Percentiles rank a stretch among this genome's conserved stretches.
Evolutionary conservation across 1,140 invertebrate genomes (phyloP).

Genomic region (Micrasema longulum): DNA sequence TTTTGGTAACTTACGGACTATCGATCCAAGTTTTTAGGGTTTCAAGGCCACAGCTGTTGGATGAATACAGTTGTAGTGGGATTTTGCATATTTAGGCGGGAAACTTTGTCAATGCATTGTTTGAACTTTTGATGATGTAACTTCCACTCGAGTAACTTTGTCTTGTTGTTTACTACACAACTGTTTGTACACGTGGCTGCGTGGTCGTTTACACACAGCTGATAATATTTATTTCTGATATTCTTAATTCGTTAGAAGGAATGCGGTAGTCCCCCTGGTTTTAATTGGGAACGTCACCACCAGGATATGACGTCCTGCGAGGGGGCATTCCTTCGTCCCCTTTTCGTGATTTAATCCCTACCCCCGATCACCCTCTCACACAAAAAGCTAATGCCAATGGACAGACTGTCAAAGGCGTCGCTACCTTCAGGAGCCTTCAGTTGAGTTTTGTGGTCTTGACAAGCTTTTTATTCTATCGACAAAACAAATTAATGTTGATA

Average conservation of each 20-base stretch:
- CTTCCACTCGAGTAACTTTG: conserved; percentile 17
- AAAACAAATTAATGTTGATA: too few species aligned
- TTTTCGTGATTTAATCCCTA: conserved; percentile 22
- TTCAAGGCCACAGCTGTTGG: conserved; percentile 35
- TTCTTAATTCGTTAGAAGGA: too few species aligned
- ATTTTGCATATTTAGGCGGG: conserved; percentile 35
- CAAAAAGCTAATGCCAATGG: conserved; percentile 12
- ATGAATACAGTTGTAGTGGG: conserved; percentile 26
- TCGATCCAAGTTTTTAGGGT: conserved; percentile 35
- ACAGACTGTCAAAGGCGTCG: conserved; percentile 27
- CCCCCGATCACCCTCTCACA: not conserved
- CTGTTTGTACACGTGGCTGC: not conserved
- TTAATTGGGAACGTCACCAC: conserved; percentile 40
- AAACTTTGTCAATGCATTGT: conserved; percentile 36
- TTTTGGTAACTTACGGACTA: conserved; percentile 38
- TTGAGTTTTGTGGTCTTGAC: not conserved
- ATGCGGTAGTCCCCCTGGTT: too few species aligned
- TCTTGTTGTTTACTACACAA: conserved; percentile 2
- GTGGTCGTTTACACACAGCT: too few species aligned
- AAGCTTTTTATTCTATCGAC: conserved; percentile 9
- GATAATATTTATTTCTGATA: too few species aligned
- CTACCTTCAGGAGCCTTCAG: not conserved
- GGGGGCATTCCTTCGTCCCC: not conserved
- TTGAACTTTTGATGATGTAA: conserved; percentile 30
- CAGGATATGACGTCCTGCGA: conserved; percentile 35